Evolutionary conservation across 2,888 invertebrate species (phyloP), one percentile per base, ranked within the genome.

Genomic region (Caenorhabditis plicata): DNA sequence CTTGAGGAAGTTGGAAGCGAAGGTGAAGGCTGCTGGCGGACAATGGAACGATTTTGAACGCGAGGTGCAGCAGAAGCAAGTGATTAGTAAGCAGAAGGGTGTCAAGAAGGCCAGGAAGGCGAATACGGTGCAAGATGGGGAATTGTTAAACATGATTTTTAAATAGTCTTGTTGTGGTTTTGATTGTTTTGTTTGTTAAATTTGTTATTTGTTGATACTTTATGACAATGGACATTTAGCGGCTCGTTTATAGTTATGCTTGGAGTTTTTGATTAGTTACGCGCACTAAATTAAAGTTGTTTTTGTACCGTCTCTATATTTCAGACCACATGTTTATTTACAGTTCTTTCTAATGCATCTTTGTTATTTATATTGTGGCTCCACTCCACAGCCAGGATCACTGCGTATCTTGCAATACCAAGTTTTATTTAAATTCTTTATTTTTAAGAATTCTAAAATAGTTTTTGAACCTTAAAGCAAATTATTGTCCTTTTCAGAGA

Each of bases 1-100:
- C 45, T 52, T 81, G 44, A 74, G 74, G 58, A 66, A 65, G 60
- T 58, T 78, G 43, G 80, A 78, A 48, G 71, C 78, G 53, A 72
- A 71, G 63, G 75, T 74, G 26, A 52, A 51, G 55, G 69, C 74
- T 39, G 69, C 78, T 42, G 75, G 77, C 20, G 80, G 78, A 11
- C 53, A 70, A 15, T 80, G 80, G 80, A 61, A 77, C 40, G 53
- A 53, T 20, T 74, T 69, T 57, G 58, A 74, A 31, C 53, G 72
- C 32, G 75, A 80, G 38, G 57, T 75, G n/a, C 38, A 57, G 15
- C 79, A 80, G 55, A 68, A 70, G 33, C 64, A 70, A 50, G 36
- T 47, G 7, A 29, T 74, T 26, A 45, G 42, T 17, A 51, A 48
- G 33, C n/a, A n/a, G n/a, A 66, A 66, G 47, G 51, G 27, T 19